These are phyloP conservation scores for Drosophila pegasa DNA, from an alignment of 2,888 invertebrate genomes.

Conservation along the genomic window DNA sequence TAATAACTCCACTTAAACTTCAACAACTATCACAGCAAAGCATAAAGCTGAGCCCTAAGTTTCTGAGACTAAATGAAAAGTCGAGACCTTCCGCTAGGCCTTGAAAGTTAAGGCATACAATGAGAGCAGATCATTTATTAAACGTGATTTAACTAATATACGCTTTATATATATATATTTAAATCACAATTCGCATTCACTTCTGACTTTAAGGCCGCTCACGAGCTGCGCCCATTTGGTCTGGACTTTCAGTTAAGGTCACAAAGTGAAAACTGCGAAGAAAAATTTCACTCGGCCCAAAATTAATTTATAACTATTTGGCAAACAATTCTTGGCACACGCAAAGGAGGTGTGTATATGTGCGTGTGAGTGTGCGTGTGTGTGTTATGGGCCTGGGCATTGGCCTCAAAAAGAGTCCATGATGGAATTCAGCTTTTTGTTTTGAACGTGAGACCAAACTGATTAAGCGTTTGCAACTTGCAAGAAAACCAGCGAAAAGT, in stretches of 20 bases:
- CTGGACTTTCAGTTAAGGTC: constrained; percentile 34
- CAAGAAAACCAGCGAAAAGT: constrained; percentile 26
- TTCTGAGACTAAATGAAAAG: not conserved
- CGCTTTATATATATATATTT: constrained; percentile 7
- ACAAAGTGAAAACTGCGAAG: constrained; percentile 60
- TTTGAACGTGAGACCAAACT: constrained; percentile 76
- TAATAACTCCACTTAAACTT: not conserved
- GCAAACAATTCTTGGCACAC: constrained; percentile 58
- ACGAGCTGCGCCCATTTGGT: constrained; percentile 11
- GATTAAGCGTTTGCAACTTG: constrained; percentile 68
- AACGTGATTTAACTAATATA: not conserved
- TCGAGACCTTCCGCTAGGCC: not conserved
- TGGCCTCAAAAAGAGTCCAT: constrained; percentile 65
- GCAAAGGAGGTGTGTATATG: not conserved
- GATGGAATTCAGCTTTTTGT: constrained; percentile 68
- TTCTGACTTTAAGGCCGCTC: constrained; percentile 30
- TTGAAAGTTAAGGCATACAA: not conserved
- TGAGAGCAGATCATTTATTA: not conserved
- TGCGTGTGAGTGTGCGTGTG: constrained; percentile 10
- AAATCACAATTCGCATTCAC: constrained; percentile 54
- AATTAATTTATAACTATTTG: constrained; percentile 44
- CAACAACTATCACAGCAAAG: not conserved
- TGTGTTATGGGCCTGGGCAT: constrained; percentile 50
- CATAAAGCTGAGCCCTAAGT: not conserved
- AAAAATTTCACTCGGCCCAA: constrained; percentile 57